A percentile compares a stretch with the other conserved stretches of the same genome.
phyloP scores from a whole-genome alignment of 30 jellyfish, hydroid and myxozoan species.

The Aurelia coerulea region DNA sequence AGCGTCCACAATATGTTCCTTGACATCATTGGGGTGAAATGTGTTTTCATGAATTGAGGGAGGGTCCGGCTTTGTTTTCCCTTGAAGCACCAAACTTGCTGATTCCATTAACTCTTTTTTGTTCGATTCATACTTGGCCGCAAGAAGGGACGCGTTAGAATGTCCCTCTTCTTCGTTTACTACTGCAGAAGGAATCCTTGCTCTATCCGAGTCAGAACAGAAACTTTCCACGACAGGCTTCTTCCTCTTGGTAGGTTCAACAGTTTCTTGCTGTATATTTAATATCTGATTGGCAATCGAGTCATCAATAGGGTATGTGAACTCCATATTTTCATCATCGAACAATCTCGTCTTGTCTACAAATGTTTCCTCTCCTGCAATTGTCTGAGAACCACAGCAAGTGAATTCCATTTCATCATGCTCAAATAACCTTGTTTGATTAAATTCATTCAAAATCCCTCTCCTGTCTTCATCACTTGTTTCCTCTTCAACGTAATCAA shows the following conservation, averaged over 20 bases:
- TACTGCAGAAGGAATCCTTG: too few species aligned
- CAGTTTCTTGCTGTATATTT: too few species aligned
- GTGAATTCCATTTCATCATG: conserved; percentile 25
- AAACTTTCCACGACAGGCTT: too few species aligned
- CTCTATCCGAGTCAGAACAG: too few species aligned
- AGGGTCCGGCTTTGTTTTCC: too few species aligned
- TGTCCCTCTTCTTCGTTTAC: background rate
- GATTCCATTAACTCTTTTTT: background rate
- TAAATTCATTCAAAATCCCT: background rate
- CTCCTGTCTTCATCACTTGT: background rate
- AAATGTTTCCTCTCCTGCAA: conserved; percentile 1
- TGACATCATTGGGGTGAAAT: background rate
- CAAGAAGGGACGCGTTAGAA: background rate
- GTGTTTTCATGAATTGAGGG: too few species aligned
- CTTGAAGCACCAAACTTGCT: background rate
- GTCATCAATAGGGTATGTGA: conserved; percentile 3
- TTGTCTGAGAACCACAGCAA: background rate
- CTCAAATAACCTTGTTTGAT: background rate
- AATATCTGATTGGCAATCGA: too few species aligned
- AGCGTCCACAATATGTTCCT: background rate
- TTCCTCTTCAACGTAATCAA: conserved; percentile 5
- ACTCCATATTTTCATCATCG: conserved; percentile 28
- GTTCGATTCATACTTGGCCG: background rate
- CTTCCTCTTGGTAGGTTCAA: too few species aligned
- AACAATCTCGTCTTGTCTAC: background rate